A percentile compares a stretch with the other conserved stretches of the same genome.
phyloP scores from a whole-genome alignment of 1,140 invertebrate genomes.

The Eufriesea mexicana region DNA sequence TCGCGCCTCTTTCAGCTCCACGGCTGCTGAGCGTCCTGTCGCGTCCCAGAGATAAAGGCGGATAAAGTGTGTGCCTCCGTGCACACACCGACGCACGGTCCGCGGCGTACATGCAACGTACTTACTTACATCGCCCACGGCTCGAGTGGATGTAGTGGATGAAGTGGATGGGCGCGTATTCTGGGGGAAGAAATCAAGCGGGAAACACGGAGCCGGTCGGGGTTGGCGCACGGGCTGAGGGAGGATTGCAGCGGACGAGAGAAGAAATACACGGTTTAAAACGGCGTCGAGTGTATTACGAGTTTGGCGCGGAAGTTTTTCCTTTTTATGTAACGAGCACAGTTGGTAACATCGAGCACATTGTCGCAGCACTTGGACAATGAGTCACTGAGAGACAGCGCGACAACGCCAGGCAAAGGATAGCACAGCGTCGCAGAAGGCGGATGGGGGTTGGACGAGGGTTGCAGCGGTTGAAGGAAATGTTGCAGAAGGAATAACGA shows the following conservation, averaged over 20 bases:
- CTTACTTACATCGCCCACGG: conserved; percentile 20
- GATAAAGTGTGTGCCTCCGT: background rate
- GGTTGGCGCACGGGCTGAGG: no score
- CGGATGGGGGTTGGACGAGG: background rate
- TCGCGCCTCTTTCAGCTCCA: conserved; percentile 33
- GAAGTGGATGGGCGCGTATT: conserved; percentile 30
- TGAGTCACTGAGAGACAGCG: conserved; percentile 55
- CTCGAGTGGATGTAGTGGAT: conserved; percentile 7
- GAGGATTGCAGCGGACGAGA: background rate
- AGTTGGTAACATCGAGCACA: conserved; percentile 60
- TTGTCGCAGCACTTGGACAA: conserved; percentile 63
- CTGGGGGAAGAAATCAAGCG: conserved; percentile 11
- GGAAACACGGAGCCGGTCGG: background rate
- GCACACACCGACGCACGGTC: background rate
- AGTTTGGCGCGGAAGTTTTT: conserved; percentile 53
- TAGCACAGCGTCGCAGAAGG: background rate
- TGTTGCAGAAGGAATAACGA: conserved; percentile 42
- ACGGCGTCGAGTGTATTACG: conserved; percentile 59
- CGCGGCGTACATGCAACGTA: background rate
- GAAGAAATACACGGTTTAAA: conserved; percentile 36
- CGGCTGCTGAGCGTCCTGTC: background rate
- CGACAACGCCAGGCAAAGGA: background rate
- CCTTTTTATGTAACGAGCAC: conserved; percentile 61
- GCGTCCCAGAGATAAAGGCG: conserved; percentile 1
- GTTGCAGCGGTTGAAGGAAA: conserved; percentile 17